Base-by-base conservation (phyloP, 2,888 invertebrate species). In the Sussaba pulchella region DNA sequence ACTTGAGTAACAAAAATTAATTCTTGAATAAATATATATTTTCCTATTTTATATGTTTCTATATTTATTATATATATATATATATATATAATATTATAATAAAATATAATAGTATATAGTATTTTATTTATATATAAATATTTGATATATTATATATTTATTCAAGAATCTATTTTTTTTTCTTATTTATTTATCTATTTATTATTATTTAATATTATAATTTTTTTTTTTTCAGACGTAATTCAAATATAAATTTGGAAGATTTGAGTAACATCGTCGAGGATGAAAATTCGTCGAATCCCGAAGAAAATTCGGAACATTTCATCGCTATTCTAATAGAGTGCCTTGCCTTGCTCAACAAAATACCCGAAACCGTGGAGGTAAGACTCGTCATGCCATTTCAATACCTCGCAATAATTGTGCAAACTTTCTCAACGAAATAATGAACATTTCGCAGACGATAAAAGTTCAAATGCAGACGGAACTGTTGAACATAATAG, bases 321-420 rank as follows among this genome's bases (percentile, higher is more conserved):
- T 96, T 95, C 81, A 95, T 98, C 89, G 95, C 96, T 87, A 95
- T 96, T 86, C 94, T 98, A 52, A 95, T 98, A 0, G 97, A 98
- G 90, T 98, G 98, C 81, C 94, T 98, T 67, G 96, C 96, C 12
- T 94, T 97, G 78, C 92, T 98, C 81, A 96, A 96, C 67, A 97
- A 97, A 91, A 93, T 98, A 86, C 96, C 97, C 69, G 97, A 97
- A 87, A 96, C 97, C 21, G 94, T 98, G 43, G 97, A 98, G 93
- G 96, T 96, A 91, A 78, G 36, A 1, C 9, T 14, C 4, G 31
- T 9, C 9, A 9, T n/a, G n/a, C n/a, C n/a, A n/a, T n/a, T n/a
- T n/a, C n/a, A n/a, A n/a, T n/a, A n/a, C n/a, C n/a, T n/a, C n/a
- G n/a, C n/a, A n/a, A n/a, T n/a, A n/a, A n/a, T n/a, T n/a, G n/a